Evolutionary conservation across 2,797 vertebrate species (phyloP).

Genomic region (Chaetophractus vellerosus): DNA sequence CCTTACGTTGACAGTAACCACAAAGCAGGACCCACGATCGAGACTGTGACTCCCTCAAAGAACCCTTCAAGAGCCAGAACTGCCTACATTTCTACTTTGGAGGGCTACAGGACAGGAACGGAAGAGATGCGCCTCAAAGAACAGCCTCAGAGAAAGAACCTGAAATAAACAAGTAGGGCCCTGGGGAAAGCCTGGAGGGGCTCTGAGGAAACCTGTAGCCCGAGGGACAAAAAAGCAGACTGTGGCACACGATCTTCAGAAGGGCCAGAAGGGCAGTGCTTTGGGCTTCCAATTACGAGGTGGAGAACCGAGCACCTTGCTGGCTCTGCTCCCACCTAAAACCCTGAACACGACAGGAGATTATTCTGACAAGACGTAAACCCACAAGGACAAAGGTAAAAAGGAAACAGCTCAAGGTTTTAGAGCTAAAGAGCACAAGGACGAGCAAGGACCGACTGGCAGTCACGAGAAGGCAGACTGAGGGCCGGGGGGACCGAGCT

Average conservation of each 20-base stretch:
- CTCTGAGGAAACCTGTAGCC: background rate
- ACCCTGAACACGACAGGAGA: background rate
- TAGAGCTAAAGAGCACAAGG: background rate
- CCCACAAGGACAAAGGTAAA: background rate
- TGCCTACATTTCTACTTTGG: background rate
- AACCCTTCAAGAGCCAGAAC: background rate
- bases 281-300: background rate
- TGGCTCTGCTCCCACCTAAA: background rate
- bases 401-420: background rate
- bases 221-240: no score
- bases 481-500: no score
- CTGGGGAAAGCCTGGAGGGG: fast-evolving
- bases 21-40: background rate
- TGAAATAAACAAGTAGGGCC: fast-evolving
- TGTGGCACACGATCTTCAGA: fast-evolving
- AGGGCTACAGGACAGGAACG: background rate
- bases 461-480: fast-evolving
- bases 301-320: background rate
- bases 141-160: background rate
- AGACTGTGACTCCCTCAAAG: background rate
- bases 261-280: background rate
- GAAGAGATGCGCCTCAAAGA: fast-evolving
- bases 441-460: fast-evolving
- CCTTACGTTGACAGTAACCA: background rate
- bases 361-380: background rate